Evolutionary conservation across 2,888 invertebrate species (phyloP), one percentile per base, ranked within the genome.

Genomic region (Leucoptera coffeella): DNA sequence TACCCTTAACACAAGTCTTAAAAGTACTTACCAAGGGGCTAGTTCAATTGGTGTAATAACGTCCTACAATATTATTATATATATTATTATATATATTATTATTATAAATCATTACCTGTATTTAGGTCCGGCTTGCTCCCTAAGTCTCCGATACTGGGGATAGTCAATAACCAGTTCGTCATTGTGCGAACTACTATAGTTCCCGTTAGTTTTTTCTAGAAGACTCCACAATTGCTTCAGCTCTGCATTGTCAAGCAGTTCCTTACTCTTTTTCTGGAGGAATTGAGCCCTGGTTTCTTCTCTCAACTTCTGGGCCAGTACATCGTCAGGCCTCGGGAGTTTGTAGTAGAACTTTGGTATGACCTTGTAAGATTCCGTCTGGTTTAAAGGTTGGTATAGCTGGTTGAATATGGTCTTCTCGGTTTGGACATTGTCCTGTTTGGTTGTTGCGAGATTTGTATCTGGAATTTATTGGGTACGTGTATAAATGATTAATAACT

Each of bases 251-350:
- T 91, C 88, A 13, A 95, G 55, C 15, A 94, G 59, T 42, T 90
- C 85, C 41, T 83, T 77, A 32, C 88, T 90, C 43, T 85, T 80
- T 47, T 87, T 79, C 55, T 93, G 89, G 24, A 95, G 56, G 48
- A 93, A 89, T 32, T 88, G 77, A 2, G 91, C 88, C 42, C 92
- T 74, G 0, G 92, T 86, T 52, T 93, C 93, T 55, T 93, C 92
- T 29, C 91, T 73, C 22, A 93, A 55, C 53, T 90, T 89, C 44
- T 86, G 83, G 2, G 84, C 74, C 3, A 92, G 44, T 4, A 81
- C 71, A 42, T 91, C 89, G 38, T 82, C 82, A 26, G 85, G 79
- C 27, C 78, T 77, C 0, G 91, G 91, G 2, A 89, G 56, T 64
- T 80, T 80, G 42, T 78, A 81, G 44, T 81, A 85, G 50, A 87